These are phyloP conservation scores for Drosophila birchii DNA, from an alignment of 2,888 invertebrate species.

Conservation along the genomic window DNA sequence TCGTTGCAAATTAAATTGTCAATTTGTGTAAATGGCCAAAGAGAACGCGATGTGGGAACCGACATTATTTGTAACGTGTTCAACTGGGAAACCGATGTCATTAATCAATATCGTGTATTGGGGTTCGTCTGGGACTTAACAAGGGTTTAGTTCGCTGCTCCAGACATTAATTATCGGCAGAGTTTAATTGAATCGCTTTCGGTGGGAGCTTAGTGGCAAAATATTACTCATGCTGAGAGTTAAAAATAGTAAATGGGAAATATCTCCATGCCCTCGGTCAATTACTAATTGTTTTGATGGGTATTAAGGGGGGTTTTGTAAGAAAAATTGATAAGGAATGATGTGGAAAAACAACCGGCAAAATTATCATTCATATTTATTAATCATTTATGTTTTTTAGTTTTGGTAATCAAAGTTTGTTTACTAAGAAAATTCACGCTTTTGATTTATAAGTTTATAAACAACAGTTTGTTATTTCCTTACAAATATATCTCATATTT, in stretches of 20 bases:
- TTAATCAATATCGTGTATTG: constrained; percentile 37
- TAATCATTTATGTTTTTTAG: not conserved
- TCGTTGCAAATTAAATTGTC: constrained; percentile 76
- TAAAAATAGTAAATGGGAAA: constrained; percentile 36
- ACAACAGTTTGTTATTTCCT: too few relatives aligned
- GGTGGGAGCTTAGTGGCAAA: not conserved
- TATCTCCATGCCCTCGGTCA: constrained; percentile 23
- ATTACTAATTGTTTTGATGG: constrained; percentile 33
- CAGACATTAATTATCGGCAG: constrained; percentile 35
- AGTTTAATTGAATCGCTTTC: constrained; percentile 37
- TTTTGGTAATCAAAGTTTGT: not conserved
- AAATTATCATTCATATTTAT: not conserved
- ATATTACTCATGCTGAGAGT: constrained; percentile 31
- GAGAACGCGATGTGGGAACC: constrained; percentile 42
- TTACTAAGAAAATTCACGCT: not conserved
- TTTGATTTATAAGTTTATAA: too few relatives aligned
- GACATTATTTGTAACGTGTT: constrained; percentile 3
- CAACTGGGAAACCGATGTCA: constrained; percentile 32
- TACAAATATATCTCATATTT: not conserved
- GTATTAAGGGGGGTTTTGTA: constrained; percentile 18
- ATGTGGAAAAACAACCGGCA: not conserved
- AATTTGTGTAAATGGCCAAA: constrained; percentile 56
- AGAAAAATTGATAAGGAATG: not conserved
- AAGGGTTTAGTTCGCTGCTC: constrained; percentile 24
- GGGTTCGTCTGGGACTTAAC: not conserved